Conservation (phyloP, 1,140 invertebrate species). For the Calephelis virginiensis region DNA sequence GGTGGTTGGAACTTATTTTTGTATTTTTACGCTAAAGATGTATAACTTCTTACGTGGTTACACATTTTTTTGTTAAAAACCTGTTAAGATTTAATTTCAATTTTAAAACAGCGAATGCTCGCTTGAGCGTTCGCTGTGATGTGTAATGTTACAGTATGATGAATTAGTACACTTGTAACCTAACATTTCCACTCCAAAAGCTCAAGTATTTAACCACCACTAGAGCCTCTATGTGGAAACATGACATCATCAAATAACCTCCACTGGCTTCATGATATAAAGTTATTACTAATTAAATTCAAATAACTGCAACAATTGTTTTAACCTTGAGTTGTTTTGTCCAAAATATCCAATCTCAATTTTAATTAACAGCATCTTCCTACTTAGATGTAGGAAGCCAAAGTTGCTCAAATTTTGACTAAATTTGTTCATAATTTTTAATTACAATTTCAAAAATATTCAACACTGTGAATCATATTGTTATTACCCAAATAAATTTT, state of each 20-base stretch:
- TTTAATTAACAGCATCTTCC: not conserved
- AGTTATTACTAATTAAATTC: constrained; percentile 17
- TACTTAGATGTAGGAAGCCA: not conserved
- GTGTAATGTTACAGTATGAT: not conserved
- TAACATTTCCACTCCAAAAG: constrained; percentile 15
- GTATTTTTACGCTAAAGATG: too few species aligned
- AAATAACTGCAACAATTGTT: constrained; percentile 8
- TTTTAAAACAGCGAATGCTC: not conserved
- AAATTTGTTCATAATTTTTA: not conserved
- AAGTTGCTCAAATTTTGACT: not conserved
- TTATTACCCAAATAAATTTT: too few species aligned
- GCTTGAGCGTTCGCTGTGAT: not conserved
- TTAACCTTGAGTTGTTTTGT: constrained; percentile 11
- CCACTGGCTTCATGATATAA: constrained; percentile 3
- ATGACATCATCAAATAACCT: constrained; percentile 50
- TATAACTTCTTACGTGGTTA: too few species aligned
- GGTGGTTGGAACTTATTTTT: too few species aligned
- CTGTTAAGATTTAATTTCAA: not conserved
- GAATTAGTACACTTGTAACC: not conserved
- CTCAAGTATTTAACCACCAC: constrained; percentile 23
- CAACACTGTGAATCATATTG: too few species aligned
- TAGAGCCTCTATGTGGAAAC: constrained; percentile 44
- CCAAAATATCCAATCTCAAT: not conserved
- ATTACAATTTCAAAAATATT: not conserved
- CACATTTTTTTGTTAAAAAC: too few species aligned